phyloP scores from a whole-genome alignment of 2,113 vertebrate species.

The Marcusenius ussheri region DNA sequence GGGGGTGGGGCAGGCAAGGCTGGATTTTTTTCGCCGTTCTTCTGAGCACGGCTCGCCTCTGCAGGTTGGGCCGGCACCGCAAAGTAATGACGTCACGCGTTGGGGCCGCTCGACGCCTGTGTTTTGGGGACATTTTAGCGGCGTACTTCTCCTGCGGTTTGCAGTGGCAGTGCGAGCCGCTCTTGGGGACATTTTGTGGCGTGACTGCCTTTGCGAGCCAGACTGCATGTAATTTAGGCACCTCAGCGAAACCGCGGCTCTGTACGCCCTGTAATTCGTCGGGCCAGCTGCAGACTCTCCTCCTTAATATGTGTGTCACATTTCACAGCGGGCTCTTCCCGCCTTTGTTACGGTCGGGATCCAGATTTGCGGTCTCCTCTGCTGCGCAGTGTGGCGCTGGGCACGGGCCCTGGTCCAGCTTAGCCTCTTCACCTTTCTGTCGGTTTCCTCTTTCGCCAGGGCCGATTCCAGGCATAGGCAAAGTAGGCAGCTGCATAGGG shows the following conservation, averaged over 20 bases:
- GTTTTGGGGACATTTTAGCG: neutral
- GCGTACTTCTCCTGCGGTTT: neutral
- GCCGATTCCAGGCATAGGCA: neutral
- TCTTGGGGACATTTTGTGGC: constrained; percentile 35
- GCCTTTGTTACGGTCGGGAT: neutral
- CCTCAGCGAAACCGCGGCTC: neutral
- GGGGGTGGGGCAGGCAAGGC: constrained; percentile 21
- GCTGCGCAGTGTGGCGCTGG: constrained; percentile 33
- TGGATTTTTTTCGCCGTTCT: constrained; percentile 9
- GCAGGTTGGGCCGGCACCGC: constrained; percentile 11
- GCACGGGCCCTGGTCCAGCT: constrained; percentile 61
- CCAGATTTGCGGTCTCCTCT: constrained; percentile 1
- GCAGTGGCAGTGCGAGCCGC: neutral
- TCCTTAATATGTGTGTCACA: constrained; percentile 31
- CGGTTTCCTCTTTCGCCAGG: constrained; percentile 20
- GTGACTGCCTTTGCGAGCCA: constrained; percentile 10
- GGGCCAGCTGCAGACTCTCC: neutral
- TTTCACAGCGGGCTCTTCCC: constrained; percentile 11
- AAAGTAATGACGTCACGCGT: constrained; percentile 12
- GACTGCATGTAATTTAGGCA: neutral
- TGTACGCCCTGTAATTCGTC: neutral
- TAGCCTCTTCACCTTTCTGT: constrained; percentile 65
- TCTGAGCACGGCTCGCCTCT: constrained; percentile 1
- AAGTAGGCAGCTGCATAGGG: neutral
- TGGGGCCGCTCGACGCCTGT: neutral